phyloP scores from a whole-genome alignment of 2,113 vertebrate species.

The Parotia lawesii region DNA sequence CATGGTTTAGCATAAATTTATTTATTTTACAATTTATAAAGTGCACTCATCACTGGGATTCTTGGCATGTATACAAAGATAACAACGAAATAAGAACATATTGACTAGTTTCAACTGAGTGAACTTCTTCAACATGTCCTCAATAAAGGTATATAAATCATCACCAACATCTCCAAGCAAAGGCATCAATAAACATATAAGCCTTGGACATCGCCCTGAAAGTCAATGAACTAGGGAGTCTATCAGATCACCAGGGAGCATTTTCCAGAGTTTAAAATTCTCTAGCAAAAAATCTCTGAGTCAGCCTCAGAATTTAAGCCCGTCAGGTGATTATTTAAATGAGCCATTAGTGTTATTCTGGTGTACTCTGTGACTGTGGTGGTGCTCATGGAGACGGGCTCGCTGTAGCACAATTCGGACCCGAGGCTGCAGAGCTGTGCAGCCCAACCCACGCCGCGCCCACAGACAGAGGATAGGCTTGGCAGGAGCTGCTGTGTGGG shows the following conservation, averaged over 20 bases:
- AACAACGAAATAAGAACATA: conserved; percentile 27
- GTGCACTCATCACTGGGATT: conserved; percentile 6
- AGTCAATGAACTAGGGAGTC: not conserved
- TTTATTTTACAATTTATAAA: conserved; percentile 55
- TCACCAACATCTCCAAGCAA: not conserved
- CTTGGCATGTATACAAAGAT: conserved; percentile 25
- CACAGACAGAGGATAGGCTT: not conserved
- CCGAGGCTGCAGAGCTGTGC: not conserved
- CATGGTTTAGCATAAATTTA: conserved; percentile 48
- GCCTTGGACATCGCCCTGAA: not conserved
- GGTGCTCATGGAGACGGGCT: accelerated
- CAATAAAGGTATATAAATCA: conserved; percentile 19
- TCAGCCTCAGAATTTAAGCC: not conserved
- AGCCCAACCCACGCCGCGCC: accelerated
- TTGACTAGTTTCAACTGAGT: conserved; percentile 17
- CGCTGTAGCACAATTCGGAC: too few species aligned
- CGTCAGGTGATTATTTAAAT: not conserved
- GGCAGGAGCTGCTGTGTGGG: accelerated
- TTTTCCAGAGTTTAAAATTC: not conserved
- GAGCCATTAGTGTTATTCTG: not conserved
- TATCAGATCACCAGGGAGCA: not conserved
- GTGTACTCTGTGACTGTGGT: not conserved
- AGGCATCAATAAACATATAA: not conserved
- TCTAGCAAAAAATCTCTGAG: not conserved
- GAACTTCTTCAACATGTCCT: conserved; percentile 11